Conservation (phyloP, 2,113 vertebrate genomes). For the Arizona elegans region DNA sequence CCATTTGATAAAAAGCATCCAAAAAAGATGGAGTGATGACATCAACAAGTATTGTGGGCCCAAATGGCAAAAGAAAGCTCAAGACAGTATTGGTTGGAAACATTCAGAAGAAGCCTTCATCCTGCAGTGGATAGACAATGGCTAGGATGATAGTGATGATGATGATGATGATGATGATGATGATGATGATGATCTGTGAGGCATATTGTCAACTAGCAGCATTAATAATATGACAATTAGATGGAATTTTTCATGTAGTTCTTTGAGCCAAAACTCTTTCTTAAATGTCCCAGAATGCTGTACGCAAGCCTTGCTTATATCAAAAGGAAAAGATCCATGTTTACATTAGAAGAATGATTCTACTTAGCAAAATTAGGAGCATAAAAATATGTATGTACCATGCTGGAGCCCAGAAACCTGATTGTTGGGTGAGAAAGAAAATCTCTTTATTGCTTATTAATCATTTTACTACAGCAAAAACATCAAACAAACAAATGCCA, state of each 20-base stretch:
- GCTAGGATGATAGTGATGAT: too few relatives aligned
- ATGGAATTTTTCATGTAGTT: constrained; percentile 5
- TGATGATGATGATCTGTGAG: background rate
- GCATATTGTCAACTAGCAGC: background rate
- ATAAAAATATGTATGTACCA: constrained; percentile 10
- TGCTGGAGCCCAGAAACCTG: background rate
- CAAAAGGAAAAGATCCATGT: constrained; percentile 18
- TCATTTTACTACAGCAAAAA: constrained; percentile 23
- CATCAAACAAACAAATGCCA: constrained; percentile 31
- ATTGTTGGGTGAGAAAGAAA: background rate
- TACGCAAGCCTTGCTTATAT: background rate
- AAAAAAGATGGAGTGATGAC: too few relatives aligned
- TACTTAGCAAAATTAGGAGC: constrained; percentile 9
- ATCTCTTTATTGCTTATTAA: constrained; percentile 34
- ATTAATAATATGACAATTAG: background rate
- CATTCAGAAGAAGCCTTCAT: too few relatives aligned
- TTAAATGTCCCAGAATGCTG: background rate
- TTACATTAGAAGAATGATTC: constrained; percentile 15
- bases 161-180: background rate
- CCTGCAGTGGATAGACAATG: too few relatives aligned
- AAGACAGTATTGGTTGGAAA: too few relatives aligned
- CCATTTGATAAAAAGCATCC: too few relatives aligned
- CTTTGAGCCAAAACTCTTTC: constrained; percentile 19
- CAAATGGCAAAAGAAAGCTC: too few relatives aligned
- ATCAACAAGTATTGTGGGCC: too few relatives aligned